Base-by-base conservation (phyloP, 1,140 invertebrate species). In the Drosophila auraria region DNA sequence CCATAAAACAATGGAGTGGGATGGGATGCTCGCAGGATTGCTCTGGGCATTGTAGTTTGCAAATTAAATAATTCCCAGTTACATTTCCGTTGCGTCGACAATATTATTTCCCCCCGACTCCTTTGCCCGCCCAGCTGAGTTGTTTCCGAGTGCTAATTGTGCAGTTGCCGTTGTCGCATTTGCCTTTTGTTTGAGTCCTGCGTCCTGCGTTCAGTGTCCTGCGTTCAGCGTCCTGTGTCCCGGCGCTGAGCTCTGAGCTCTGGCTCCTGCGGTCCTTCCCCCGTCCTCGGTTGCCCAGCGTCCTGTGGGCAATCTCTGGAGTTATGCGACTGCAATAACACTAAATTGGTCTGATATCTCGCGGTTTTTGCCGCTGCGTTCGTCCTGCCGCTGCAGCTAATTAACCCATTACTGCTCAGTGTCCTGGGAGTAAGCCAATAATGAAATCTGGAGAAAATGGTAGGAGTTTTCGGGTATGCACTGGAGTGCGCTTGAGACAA, bases 1-100 rank as follows among this genome's bases (percentile, higher is more conserved):
- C 64, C 82, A 81, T 84, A 78, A 84, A 81, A 84, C 82, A 84
- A 84, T 78, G 82, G 56, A 70, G 36, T 49, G 64, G 42, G 63
- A 36, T 11, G 74, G 42, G 63, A 36, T 11, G 74, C 76, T 64
- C 64, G 27, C 63, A 44, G 61, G 61, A 65, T 62, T 79, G 60
- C 77, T 44, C 68, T 69, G 60, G 68, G 77, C 80, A 84, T 90
- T 84, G 81, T 89, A 89, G 84, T 82, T 89, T 84, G 84, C 84
- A 89, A 89, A 89, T 89, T 89, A 89, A 89, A 89, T 89, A 89
- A 89, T 89, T 89, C 84, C 84, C 84, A 89, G 84, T 89, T 82
- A 89, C 84, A 89, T 89, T 89, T 89, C 84, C 84, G 86, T 90
- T 80, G 86, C 82, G 83, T 87, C 84, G 83, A 77, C 83, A 89